phyloP scores from a whole-genome alignment of 64 coral and sea anemone genomes.

The Pocillopora verrucosa region DNA sequence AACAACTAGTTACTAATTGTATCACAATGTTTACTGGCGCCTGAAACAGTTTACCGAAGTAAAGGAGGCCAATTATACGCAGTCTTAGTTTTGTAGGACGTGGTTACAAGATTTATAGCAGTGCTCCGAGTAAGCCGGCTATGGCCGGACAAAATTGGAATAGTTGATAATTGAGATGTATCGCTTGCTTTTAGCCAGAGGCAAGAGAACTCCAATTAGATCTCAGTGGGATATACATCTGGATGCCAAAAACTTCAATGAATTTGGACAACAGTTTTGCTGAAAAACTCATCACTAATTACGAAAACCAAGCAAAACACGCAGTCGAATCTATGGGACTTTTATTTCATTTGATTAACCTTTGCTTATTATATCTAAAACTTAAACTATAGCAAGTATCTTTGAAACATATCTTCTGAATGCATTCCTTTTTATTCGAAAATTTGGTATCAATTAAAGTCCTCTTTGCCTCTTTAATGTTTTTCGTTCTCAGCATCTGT shows the following conservation, averaged over 20 bases:
- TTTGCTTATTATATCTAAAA: too few relatives aligned
- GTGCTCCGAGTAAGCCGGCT: neutral
- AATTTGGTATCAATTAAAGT: neutral
- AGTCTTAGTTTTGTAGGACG: neutral
- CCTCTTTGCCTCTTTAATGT: neutral
- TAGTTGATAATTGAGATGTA: constrained; percentile 11
- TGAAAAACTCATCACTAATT: neutral
- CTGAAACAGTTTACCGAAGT: too few relatives aligned
- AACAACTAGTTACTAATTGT: too few relatives aligned
- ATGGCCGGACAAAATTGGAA: neutral
- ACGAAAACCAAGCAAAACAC: neutral
- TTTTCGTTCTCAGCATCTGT: neutral
- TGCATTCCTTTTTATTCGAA: neutral
- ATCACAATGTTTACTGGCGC: too few relatives aligned
- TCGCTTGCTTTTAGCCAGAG: neutral
- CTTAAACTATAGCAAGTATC: neutral
- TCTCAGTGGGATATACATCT: neutral
- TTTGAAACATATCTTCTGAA: neutral
- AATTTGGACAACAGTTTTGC: constrained; percentile 20
- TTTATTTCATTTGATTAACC: too few relatives aligned
- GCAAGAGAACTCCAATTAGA: neutral
- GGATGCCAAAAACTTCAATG: neutral
- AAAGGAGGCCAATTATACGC: neutral
- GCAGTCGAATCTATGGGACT: neutral
- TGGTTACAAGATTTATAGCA: neutral